Conservation (phyloP, 2,113 vertebrate species). For the Taxidea taxus region DNA sequence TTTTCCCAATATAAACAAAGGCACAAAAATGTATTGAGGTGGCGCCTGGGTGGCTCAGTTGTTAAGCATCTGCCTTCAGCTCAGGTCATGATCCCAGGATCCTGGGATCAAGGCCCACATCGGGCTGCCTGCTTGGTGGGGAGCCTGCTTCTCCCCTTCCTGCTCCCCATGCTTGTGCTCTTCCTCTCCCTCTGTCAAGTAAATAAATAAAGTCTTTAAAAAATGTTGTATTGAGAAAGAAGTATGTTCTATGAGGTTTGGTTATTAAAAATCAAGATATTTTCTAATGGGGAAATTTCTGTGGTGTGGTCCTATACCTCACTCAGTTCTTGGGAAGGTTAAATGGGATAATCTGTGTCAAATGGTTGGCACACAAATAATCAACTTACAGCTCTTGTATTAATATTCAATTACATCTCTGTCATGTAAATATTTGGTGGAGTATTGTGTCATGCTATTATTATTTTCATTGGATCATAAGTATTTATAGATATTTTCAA, state of each 20-base stretch:
- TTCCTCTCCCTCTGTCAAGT: neutral
- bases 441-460: neutral
- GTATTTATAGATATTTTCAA: neutral
- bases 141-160: neutral
- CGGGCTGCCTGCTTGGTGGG: neutral
- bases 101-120: neutral
- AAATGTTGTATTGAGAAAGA: neutral
- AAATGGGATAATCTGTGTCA: neutral
- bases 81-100: neutral
- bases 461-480: neutral
- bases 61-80: neutral
- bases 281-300: conserved; percentile 22
- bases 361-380: neutral
- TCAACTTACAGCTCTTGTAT: neutral
- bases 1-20: neutral
- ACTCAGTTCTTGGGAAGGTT: conserved; percentile 12
- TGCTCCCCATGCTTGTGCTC: neutral
- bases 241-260: neutral
- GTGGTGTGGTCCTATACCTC: neutral
- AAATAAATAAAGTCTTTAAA: neutral
- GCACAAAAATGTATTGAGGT: neutral
- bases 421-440: neutral
- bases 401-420: conserved; percentile 6
- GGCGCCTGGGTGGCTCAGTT: neutral
- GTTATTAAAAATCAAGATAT: neutral